phyloP scores from a whole-genome alignment of 2,797 vertebrate genomes.

The Poecilia wingei region DNA sequence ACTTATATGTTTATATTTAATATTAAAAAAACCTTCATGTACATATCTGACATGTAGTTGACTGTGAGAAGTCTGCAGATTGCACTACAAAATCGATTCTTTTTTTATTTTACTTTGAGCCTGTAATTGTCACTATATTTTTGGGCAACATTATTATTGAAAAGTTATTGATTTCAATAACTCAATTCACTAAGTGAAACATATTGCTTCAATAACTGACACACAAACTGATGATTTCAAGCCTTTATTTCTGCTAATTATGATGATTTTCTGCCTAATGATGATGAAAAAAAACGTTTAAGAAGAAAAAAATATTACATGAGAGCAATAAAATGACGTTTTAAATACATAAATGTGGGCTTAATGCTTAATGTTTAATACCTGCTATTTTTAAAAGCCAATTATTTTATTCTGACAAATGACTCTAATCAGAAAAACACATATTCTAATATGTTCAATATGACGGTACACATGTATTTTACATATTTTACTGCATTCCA shows the following conservation, averaged over 20 bases:
- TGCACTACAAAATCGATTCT: not conserved
- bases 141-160: not conserved
- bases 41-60: not conserved
- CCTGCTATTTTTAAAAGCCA: not conserved
- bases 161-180: not conserved
- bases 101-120: not conserved
- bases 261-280: not conserved
- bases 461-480: not conserved
- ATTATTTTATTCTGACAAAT: not conserved
- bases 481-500: not conserved
- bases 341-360: not conserved
- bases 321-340: not conserved
- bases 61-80: not conserved
- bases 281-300: not conserved
- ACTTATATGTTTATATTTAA: conserved; percentile 1
- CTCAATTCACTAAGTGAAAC: not conserved
- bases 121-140: not conserved
- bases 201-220: not conserved
- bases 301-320: not conserved
- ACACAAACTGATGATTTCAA: not conserved
- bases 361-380: not conserved
- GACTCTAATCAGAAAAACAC: not conserved
- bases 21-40: not conserved
- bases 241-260: not conserved
- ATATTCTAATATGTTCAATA: not conserved